Evolutionary conservation across 2,888 invertebrate genomes (phyloP).

Genomic region (Pedicia rivosa): DNA sequence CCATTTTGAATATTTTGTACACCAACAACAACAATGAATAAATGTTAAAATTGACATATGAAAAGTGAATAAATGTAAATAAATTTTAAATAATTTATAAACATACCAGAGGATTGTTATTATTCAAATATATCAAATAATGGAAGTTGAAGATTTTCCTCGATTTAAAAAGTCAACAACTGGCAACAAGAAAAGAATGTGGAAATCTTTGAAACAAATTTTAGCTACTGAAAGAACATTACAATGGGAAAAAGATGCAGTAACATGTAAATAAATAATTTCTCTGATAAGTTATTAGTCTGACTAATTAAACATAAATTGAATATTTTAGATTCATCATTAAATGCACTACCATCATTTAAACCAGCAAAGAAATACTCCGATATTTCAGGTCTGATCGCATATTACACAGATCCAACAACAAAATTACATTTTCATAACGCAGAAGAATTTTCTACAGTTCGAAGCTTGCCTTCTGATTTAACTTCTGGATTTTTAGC

Average conservation of each 20-base stretch:
- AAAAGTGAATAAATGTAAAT: no score
- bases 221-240: slow-evolving; percentile 60
- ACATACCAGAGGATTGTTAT: no score
- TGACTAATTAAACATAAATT: no score
- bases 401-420: slow-evolving; percentile 81
- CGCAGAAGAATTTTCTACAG: slow-evolving; percentile 74
- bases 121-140: no score
- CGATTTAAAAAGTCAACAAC: slow-evolving; percentile 19
- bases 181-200: slow-evolving; percentile 54
- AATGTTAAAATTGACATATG: no score
- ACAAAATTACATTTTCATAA: slow-evolving; percentile 74
- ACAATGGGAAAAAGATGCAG: slow-evolving; percentile 60
- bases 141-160: not conserved
- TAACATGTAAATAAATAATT: slow-evolving; percentile 46
- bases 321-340: slow-evolving; percentile 48
- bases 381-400: slow-evolving; percentile 75
- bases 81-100: no score
- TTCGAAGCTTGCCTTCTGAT: slow-evolving; percentile 77
- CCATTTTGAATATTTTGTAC: no score
- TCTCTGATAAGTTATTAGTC: slow-evolving; percentile 5
- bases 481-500: slow-evolving; percentile 81
- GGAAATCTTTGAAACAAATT: slow-evolving; percentile 83
- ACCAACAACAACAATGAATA: no score
- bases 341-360: slow-evolving; percentile 84
- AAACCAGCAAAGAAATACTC: slow-evolving; percentile 87